Percentiles rank a stretch among this genome's conserved stretches.
These are phyloP conservation scores for Parapsyche elsis DNA, from an alignment of 1,140 invertebrate genomes.

Conservation along the genomic window DNA sequence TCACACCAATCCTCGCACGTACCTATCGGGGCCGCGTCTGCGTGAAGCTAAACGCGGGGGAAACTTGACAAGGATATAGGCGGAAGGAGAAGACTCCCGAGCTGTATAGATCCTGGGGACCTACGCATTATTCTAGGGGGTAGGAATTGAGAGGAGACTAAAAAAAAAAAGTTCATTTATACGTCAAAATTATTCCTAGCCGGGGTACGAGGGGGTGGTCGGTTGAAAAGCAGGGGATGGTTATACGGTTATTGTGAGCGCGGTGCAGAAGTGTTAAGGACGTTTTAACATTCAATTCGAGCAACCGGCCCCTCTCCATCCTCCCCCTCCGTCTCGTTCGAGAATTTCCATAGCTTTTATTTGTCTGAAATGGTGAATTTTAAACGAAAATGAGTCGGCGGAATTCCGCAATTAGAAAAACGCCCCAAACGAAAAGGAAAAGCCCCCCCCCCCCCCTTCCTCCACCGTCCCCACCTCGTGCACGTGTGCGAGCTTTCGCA, in stretches of 20 bases:
- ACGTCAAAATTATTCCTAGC: constrained; percentile 36
- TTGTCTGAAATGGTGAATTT: constrained; percentile 44
- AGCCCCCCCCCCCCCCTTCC: no score
- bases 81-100: neutral
- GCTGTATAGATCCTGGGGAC: constrained; percentile 34
- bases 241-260: constrained; percentile 30
- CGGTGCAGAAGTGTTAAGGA: constrained; percentile 7
- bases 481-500: no score
- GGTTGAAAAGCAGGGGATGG: neutral
- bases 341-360: constrained; percentile 44
- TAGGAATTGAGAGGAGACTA: neutral
- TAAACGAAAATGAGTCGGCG: constrained; percentile 40
- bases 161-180: constrained; percentile 31
- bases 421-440: neutral
- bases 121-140: neutral
- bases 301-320: no score
- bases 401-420: constrained; percentile 46
- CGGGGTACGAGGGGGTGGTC: neutral
- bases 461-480: no score
- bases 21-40: neutral
- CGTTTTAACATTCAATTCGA: constrained; percentile 46
- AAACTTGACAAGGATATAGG: constrained; percentile 34
- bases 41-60: neutral
- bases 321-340: neutral
- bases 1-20: neutral